phyloP scores from a whole-genome alignment of 2,797 vertebrate species.

The Periparus ater region DNA sequence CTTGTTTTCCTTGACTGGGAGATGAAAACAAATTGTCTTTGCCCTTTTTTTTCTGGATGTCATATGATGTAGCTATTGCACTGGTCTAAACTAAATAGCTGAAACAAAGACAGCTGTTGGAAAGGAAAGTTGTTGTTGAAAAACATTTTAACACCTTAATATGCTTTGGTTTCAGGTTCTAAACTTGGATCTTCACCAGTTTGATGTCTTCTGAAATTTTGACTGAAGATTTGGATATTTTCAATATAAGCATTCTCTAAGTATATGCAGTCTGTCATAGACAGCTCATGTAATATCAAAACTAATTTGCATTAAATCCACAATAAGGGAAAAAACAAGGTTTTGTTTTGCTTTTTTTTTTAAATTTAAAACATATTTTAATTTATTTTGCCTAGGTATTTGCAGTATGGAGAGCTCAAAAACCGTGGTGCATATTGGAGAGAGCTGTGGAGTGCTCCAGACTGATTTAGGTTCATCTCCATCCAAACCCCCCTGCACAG shows the following conservation, averaged over 20 bases:
- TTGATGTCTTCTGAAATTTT: background rate
- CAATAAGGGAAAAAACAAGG: rapidly evolving
- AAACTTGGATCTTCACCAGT: background rate
- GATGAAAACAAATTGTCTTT: background rate
- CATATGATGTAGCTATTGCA: background rate
- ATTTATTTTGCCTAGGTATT: background rate
- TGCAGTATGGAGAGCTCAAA: background rate
- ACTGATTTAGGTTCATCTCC: background rate
- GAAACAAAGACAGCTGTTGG: background rate
- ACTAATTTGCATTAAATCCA: background rate
- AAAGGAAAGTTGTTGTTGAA: background rate
- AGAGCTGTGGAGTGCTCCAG: background rate
- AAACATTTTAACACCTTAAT: background rate
- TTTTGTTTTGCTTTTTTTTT: background rate
- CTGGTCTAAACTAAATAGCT: background rate
- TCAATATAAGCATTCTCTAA: background rate
- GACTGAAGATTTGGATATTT: background rate
- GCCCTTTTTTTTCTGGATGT: background rate
- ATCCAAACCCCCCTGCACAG: rapidly evolving
- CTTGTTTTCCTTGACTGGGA: background rate
- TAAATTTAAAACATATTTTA: background rate
- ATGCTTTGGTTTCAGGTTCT: background rate
- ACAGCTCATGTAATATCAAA: background rate
- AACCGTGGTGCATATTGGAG: background rate
- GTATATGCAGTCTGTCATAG: background rate